Conservation (phyloP, 2,797 vertebrate genomes). For the Thaleichthys pacificus region DNA sequence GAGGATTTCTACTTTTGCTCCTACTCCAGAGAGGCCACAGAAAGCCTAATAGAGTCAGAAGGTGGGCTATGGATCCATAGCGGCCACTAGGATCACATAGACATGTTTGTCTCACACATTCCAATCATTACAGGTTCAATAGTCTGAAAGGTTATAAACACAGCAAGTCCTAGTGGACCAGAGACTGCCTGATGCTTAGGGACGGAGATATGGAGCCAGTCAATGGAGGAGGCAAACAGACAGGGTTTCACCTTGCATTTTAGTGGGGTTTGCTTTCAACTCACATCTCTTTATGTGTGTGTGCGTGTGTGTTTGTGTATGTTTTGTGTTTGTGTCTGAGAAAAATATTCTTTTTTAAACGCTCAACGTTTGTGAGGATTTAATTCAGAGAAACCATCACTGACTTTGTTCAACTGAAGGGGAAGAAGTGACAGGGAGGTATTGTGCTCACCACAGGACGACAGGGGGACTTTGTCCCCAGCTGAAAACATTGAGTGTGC, state of each 20-base stretch:
- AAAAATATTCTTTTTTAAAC: too few relatives aligned
- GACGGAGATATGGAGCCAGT: neutral
- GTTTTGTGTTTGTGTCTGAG: neutral
- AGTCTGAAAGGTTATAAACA: conserved; percentile 31
- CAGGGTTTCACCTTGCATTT: neutral
- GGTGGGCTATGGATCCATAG: conserved; percentile 14
- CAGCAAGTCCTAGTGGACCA: conserved; percentile 32
- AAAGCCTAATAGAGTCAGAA: conserved; percentile 25
- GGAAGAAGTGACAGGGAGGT: neutral
- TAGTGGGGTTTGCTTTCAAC: neutral
- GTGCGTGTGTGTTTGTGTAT: neutral
- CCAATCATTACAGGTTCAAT: conserved; percentile 31
- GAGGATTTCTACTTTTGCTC: neutral
- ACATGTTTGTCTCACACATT: conserved; percentile 31
- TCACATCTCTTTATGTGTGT: neutral
- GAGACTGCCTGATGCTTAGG: neutral
- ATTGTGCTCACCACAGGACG: neutral
- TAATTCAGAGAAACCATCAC: neutral
- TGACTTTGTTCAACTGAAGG: neutral
- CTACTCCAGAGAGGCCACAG: neutral
- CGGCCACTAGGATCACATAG: conserved; percentile 35
- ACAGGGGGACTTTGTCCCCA: conserved; percentile 1
- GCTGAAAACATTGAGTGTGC: neutral
- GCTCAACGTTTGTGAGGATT: neutral
- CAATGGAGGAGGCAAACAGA: conserved; percentile 1